Conservation (phyloP, 2,113 vertebrate genomes). For the Gallinago paraguaiae region DNA sequence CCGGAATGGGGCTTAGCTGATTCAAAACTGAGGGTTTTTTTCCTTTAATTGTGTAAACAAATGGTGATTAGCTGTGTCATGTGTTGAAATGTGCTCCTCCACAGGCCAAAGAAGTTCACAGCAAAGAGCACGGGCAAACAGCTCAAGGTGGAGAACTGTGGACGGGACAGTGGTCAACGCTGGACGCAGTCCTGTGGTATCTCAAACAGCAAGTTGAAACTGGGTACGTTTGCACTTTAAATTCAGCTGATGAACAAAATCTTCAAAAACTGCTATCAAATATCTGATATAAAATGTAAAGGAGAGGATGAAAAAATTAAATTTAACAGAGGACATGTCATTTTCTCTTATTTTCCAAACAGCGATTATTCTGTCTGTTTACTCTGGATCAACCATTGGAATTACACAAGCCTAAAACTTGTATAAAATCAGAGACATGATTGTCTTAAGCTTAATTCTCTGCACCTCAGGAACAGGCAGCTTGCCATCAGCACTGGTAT, state of each 20-base stretch:
- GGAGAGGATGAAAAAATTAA: not conserved
- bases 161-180: not conserved
- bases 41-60: not conserved
- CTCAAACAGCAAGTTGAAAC: not conserved
- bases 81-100: not conserved
- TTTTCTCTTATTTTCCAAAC: not conserved
- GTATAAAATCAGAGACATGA: constrained; percentile 37
- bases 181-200: not conserved
- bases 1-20: not conserved
- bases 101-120: not conserved
- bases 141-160: not conserved
- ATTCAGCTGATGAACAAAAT: not conserved
- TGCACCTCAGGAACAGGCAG: not conserved
- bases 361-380: not conserved
- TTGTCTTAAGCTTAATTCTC: not conserved
- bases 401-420: constrained; percentile 14
- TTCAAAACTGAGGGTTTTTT: not conserved
- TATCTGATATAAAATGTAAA: not conserved
- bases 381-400: not conserved
- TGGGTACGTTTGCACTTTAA: not conserved
- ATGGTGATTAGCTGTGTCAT: not conserved
- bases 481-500: not conserved
- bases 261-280: not conserved
- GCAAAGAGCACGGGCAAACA: not conserved
- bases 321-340: not conserved